Conservation (phyloP, 2,113 vertebrate genomes). For the Poeciliopsis turrubarensis region DNA sequence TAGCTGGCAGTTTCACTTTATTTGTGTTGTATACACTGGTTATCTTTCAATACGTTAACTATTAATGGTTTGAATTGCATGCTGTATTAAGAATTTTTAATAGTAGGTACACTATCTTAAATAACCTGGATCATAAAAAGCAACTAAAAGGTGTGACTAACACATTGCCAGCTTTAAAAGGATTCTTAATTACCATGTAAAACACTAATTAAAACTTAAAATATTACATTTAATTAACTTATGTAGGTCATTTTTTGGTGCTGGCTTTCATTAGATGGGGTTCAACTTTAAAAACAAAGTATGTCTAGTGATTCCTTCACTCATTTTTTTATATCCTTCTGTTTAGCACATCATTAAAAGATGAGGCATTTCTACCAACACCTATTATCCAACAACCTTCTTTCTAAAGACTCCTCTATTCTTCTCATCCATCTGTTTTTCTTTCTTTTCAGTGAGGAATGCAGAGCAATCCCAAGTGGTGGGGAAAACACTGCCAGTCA, state of each 20-base stretch:
- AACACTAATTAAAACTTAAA: conserved; percentile 63
- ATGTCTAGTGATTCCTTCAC: conserved; percentile 39
- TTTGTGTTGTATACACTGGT: too few relatives aligned
- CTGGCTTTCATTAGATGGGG: conserved; percentile 52
- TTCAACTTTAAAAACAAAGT: conserved; percentile 21
- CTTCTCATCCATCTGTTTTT: conserved; percentile 6
- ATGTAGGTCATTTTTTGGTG: conserved; percentile 63
- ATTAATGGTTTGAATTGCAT: too few relatives aligned
- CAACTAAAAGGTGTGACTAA: neutral
- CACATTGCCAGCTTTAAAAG: neutral
- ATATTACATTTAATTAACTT: conserved; percentile 64
- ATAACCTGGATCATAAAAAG: neutral
- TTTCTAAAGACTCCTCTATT: conserved; percentile 14
- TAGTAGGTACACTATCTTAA: neutral
- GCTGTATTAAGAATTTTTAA: neutral
- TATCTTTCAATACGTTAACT: too few relatives aligned
- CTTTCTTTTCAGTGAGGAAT: conserved; percentile 39
- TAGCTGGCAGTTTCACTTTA: too few relatives aligned
- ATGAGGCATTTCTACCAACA: conserved; percentile 27
- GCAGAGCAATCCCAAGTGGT: conserved; percentile 11
- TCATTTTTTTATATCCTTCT: conserved; percentile 28
- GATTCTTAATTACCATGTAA: conserved; percentile 60
- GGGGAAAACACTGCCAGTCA: conserved; percentile 46
- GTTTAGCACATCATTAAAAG: conserved; percentile 22
- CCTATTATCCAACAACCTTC: conserved; percentile 5